Base-by-base conservation (phyloP, 92 coral and sea anemone genomes). In the Micromussa lordhowensis region DNA sequence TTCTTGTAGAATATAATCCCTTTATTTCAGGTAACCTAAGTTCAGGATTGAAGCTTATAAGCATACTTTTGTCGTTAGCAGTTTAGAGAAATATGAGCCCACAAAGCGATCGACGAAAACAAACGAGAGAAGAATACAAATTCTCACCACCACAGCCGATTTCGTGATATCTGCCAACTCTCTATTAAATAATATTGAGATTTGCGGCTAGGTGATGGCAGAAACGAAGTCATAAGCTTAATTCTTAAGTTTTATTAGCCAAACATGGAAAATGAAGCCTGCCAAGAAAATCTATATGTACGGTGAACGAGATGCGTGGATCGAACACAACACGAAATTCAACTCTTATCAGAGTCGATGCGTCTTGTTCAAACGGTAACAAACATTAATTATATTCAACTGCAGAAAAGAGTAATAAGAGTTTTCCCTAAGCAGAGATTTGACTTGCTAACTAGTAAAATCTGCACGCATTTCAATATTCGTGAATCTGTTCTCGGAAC, bases 1-100 rank as follows among this genome's bases (percentile, higher is more conserved):
- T 82, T 64, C 75, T 84, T 84, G 54, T 40, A 26, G 54, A 73
- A 74, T 19, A 55, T 84, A 75, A 84, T 84, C 88, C 58, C 40
- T 57, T 29, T 84, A 84, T 26, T 71, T 74, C 16, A 22, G 59
- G 80, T 35, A 84, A 35, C 31, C 72, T 35, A 21, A 31, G 66
- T 24, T 9, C 22, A 34, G 72, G 57, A 58, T 75, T 74, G 75
- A 73, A 68, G 51, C 68, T 55, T 72, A 7, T 24, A 34, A 54
- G 69, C 69, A 83, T 73, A 72, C 79, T 83, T 83, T 31, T 22
- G 79, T 53, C 69, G 54, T 24, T 31, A 77, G 70, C 31, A 53
- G 57, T 38, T 71, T n/a, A 24, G 32, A 57, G 74, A 84, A 84
- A 74, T 29, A 16, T 74, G 87, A 84, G 51, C 80, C 72, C 38